Percentiles rank a stretch among this genome's conserved stretches.
Conservation (phyloP, 64 coral and sea anemone species). For the Porites australiensis region DNA sequence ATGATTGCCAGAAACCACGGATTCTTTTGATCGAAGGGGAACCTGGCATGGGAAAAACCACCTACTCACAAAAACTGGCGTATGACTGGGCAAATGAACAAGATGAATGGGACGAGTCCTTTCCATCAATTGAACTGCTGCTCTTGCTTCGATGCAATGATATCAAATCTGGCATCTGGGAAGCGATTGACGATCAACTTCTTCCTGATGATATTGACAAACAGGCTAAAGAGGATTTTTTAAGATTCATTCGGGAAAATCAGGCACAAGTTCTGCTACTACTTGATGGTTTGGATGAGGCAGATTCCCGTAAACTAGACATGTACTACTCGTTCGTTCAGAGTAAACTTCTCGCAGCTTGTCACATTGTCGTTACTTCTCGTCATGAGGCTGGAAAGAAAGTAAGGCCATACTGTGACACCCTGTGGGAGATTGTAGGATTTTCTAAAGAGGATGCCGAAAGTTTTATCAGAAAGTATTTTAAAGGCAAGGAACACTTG, state of each 20-base stretch:
- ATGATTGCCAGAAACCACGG: no score
- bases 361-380: background rate
- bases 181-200: constrained; percentile 23
- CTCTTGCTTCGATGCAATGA: constrained; percentile 5
- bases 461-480: no score
- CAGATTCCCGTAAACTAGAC: background rate
- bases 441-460: background rate
- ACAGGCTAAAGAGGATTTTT: background rate
- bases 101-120: background rate
- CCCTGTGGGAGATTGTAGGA: background rate
- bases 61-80: background rate
- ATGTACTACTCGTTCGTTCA: background rate
- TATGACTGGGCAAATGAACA: constrained; percentile 9
- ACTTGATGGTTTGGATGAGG: constrained; percentile 34
- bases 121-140: constrained; percentile 17
- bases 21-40: constrained; percentile 14
- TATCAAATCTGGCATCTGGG: constrained; percentile 12
- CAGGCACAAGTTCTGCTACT: constrained; percentile 11
- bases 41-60: constrained; percentile 27
- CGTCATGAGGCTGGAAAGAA: background rate
- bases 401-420: constrained; percentile 4
- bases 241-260: background rate
- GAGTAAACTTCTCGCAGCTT: background rate
- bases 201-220: constrained; percentile 24
- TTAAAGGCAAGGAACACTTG: no score